These are phyloP conservation scores for Sebastes itinus DNA, from an alignment of 2,797 vertebrate species.

Conservation along the genomic window DNA sequence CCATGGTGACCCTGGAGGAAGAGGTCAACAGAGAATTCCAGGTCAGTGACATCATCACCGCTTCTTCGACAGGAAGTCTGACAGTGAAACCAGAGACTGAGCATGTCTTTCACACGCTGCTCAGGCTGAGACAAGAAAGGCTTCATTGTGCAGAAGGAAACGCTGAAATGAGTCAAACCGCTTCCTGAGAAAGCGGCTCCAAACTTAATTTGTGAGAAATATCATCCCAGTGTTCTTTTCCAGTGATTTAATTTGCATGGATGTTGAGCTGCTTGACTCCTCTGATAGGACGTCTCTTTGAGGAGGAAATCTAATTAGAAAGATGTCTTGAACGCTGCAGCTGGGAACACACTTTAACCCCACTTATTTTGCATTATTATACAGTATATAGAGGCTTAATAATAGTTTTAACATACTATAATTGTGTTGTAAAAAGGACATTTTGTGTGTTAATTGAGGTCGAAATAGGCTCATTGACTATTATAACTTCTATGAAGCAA, in stretches of 20 bases:
- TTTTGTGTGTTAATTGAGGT: too few species aligned
- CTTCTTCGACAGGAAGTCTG: background rate
- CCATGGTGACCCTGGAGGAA: conserved; percentile 68
- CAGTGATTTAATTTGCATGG: conserved; percentile 29
- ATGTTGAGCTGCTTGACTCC: background rate
- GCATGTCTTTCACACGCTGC: conserved; percentile 46
- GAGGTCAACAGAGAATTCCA: conserved; percentile 17
- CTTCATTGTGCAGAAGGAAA: conserved; percentile 48
- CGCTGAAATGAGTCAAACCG: background rate
- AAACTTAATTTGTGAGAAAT: conserved; percentile 28
- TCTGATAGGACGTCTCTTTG: background rate
- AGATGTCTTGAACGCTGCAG: background rate
- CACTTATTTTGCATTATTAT: background rate
- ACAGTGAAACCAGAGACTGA: conserved; percentile 43
- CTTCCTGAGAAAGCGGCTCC: conserved; percentile 22
- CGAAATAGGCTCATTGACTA: too few species aligned
- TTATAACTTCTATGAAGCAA: too few species aligned
- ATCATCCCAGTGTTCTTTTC: conserved; percentile 8
- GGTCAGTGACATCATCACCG: conserved; percentile 53
- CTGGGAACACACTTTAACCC: background rate
- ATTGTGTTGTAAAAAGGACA: too few species aligned
- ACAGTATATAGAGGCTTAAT: background rate
- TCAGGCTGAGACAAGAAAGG: conserved; percentile 51
- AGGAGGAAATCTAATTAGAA: background rate
- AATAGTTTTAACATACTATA: background rate